These are phyloP conservation scores for Cynopterus brachyotis DNA, from an alignment of 2,113 vertebrate species.

Conservation along the genomic window DNA sequence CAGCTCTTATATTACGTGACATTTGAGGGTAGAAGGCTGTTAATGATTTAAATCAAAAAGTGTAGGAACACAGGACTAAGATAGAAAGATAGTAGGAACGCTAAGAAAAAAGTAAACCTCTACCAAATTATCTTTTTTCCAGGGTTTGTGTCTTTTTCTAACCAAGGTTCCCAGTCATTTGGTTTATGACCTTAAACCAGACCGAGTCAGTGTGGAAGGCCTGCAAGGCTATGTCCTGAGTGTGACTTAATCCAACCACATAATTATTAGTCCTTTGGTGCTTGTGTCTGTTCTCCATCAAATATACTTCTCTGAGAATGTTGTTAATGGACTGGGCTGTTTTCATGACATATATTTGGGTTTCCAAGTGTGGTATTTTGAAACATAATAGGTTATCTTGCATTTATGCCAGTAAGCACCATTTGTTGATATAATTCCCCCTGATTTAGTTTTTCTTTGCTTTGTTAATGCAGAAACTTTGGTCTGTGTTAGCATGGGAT, in stretches of 20 bases:
- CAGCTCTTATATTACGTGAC: not conserved
- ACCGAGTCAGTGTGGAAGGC: not conserved
- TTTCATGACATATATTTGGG: not conserved
- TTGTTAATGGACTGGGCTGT: not conserved
- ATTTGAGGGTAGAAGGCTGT: not conserved
- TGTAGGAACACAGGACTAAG: not conserved
- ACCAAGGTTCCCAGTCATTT: not conserved
- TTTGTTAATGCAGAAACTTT: not conserved
- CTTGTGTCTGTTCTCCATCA: conserved; percentile 37
- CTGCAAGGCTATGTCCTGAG: not conserved
- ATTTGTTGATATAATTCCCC: not conserved
- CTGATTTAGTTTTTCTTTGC: not conserved
- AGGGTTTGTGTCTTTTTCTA: not conserved
- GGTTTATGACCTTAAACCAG: not conserved
- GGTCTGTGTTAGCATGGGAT: not conserved
- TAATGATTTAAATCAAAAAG: not conserved
- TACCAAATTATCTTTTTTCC: not conserved
- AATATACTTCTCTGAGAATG: not conserved
- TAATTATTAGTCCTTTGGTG: not conserved
- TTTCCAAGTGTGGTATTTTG: not conserved
- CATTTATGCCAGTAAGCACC: not conserved
- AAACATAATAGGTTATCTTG: not conserved
- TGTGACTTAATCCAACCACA: conserved; percentile 23
- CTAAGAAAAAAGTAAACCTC: not conserved
- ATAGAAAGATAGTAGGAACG: not conserved